phyloP scores from a whole-genome alignment of 2,113 vertebrate genomes.

The Sinosuthora webbiana region DNA sequence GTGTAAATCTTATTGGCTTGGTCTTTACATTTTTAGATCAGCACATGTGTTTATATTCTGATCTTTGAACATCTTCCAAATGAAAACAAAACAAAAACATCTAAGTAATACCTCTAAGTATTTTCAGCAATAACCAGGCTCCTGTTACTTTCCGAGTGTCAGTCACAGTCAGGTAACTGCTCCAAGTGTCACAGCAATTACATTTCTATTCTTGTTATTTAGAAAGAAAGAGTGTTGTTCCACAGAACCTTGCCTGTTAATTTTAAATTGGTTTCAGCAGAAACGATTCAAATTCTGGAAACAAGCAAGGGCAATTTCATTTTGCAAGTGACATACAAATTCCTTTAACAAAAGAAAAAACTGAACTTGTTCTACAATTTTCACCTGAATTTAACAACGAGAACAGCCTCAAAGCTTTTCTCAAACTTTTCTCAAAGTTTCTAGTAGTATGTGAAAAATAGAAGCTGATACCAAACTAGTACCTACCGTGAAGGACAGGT shows the following conservation, averaged over 20 bases:
- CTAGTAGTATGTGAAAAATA: neutral
- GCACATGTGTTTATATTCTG: slow-evolving; percentile 53
- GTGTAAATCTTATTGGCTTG: slow-evolving; percentile 53
- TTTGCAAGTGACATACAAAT: neutral
- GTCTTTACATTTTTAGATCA: slow-evolving; percentile 29
- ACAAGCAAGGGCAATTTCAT: neutral
- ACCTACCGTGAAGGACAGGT: neutral
- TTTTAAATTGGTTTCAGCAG: slow-evolving; percentile 46
- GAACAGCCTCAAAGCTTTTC: neutral
- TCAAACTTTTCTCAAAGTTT: neutral
- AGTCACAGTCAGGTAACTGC: neutral
- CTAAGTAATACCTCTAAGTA: neutral
- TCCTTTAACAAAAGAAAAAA: neutral
- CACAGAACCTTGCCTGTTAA: slow-evolving; percentile 5
- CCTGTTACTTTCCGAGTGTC: neutral
- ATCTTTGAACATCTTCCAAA: slow-evolving; percentile 33
- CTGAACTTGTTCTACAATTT: neutral
- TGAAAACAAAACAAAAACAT: neutral
- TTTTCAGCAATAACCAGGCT: slow-evolving; percentile 24
- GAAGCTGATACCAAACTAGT: neutral
- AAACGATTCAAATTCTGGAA: slow-evolving; percentile 37
- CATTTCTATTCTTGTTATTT: slow-evolving; percentile 39
- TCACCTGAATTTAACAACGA: neutral
- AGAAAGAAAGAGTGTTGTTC: neutral
- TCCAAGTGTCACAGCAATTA: slow-evolving; percentile 42